These are phyloP conservation scores for Stigmatopora argus DNA, from an alignment of 2,113 vertebrate species.

Conservation along the genomic window DNA sequence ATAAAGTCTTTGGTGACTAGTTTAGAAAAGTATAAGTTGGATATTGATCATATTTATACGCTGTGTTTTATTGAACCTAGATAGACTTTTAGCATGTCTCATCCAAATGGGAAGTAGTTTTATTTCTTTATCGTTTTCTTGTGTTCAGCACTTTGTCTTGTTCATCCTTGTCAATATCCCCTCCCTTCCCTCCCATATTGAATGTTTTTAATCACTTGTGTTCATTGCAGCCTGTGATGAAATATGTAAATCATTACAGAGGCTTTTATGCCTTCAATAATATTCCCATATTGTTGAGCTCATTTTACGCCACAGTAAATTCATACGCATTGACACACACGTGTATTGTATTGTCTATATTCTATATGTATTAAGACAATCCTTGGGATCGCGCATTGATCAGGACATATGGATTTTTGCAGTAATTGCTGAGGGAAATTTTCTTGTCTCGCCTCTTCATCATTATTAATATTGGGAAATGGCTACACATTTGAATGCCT, in stretches of 20 bases:
- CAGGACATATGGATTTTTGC: slow-evolving; percentile 71
- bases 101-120: slow-evolving; percentile 47
- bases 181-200: slow-evolving; percentile 14
- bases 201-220: slow-evolving; percentile 46
- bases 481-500: slow-evolving; percentile 61
- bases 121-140: slow-evolving; percentile 59
- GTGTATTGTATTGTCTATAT: slow-evolving; percentile 56
- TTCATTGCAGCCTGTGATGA: slow-evolving; percentile 59
- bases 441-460: slow-evolving; percentile 66
- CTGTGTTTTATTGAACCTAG: slow-evolving; percentile 45
- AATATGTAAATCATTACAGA: slow-evolving; percentile 71
- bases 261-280: slow-evolving; percentile 63
- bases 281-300: slow-evolving; percentile 64
- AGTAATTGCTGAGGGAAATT: slow-evolving; percentile 73
- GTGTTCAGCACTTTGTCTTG: slow-evolving; percentile 63
- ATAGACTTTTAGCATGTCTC: slow-evolving; percentile 42
- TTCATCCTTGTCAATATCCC: slow-evolving; percentile 50
- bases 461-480: slow-evolving; percentile 75
- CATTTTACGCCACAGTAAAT: slow-evolving; percentile 64
- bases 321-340: slow-evolving; percentile 54
- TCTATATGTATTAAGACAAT: slow-evolving; percentile 74
- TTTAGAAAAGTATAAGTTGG: slow-evolving; percentile 34
- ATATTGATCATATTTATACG: slow-evolving; percentile 45
- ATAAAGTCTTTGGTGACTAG: slow-evolving; percentile 40
- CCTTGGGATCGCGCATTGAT: slow-evolving; percentile 75